Percentiles rank a stretch among this genome's conserved stretches.
These are phyloP conservation scores for Scytalopus superciliaris DNA, from an alignment of 2,113 vertebrate species.

Conservation along the genomic window DNA sequence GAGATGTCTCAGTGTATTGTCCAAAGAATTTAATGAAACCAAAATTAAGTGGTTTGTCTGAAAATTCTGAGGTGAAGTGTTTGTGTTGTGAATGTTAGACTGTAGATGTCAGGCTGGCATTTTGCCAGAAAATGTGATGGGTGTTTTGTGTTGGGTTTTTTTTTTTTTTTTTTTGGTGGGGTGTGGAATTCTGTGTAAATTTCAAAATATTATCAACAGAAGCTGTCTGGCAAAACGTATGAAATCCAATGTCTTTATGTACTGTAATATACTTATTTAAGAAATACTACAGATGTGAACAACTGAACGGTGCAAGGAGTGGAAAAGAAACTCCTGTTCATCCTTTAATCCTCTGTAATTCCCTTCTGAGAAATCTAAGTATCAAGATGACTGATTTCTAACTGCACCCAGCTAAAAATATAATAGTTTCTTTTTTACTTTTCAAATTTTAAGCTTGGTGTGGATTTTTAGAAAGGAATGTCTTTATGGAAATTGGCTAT, in stretches of 20 bases:
- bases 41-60: neutral
- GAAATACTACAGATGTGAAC: neutral
- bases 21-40: neutral
- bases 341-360: neutral
- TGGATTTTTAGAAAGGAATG: neutral
- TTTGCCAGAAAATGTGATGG: slow-evolving; percentile 9
- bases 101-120: neutral
- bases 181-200: slow-evolving; percentile 20
- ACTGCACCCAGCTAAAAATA: neutral
- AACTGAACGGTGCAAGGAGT: neutral
- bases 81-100: neutral
- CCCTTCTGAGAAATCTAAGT: neutral
- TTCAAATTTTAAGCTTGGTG: neutral
- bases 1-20: neutral
- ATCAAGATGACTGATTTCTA: neutral
- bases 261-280: neutral
- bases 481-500: neutral
- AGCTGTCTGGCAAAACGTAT: neutral
- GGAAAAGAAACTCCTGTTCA: neutral
- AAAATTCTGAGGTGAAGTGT: neutral
- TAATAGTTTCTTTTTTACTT: neutral
- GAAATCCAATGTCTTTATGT: neutral
- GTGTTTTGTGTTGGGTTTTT: too few relatives aligned
- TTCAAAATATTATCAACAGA: neutral
- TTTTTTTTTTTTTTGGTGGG: too few relatives aligned